Percentiles rank a stretch among this genome's conserved stretches.
phyloP scores from a whole-genome alignment of 2,888 invertebrate species.

The Furcula furcula region DNA sequence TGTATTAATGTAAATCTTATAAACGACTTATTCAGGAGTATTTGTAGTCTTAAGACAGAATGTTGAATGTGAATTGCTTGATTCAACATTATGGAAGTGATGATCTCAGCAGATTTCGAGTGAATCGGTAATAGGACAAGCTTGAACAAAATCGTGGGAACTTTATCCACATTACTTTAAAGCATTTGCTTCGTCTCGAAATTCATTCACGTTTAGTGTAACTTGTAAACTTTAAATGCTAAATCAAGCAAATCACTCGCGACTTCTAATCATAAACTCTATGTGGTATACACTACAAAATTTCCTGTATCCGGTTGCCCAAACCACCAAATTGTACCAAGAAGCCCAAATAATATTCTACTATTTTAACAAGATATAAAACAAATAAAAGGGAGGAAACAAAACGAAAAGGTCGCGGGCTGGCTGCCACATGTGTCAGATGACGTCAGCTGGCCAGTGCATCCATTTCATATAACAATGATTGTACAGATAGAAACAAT shows the following conservation, averaged over 20 bases:
- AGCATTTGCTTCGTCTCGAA: too few species aligned
- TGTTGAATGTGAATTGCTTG: slow-evolving; percentile 14
- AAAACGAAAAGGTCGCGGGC: slow-evolving; percentile 43
- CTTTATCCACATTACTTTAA: not conserved
- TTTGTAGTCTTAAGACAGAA: slow-evolving; percentile 9
- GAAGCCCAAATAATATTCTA: too few species aligned
- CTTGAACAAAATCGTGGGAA: not conserved
- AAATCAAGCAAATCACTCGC: too few species aligned
- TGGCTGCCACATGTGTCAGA: slow-evolving; percentile 56
- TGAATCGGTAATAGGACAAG: not conserved
- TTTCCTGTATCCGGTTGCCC: too few species aligned
- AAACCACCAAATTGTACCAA: too few species aligned
- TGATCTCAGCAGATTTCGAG: slow-evolving; percentile 6
- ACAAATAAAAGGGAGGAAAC: slow-evolving; percentile 40
- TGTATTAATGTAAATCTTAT: not conserved
- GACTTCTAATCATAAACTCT: too few species aligned
- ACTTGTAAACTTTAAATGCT: too few species aligned
- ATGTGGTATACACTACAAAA: too few species aligned
- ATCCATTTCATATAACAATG: slow-evolving; percentile 1
- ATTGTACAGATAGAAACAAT: slow-evolving; percentile 1
- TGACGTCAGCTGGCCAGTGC: slow-evolving; percentile 58
- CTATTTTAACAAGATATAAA: slow-evolving; percentile 19
- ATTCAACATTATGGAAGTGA: slow-evolving; percentile 3
- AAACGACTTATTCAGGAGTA: slow-evolving; percentile 9
- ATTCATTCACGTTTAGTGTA: too few species aligned